Evolutionary conservation across 2,888 invertebrate genomes (phyloP).

Genomic region (Coleophora deauratella): DNA sequence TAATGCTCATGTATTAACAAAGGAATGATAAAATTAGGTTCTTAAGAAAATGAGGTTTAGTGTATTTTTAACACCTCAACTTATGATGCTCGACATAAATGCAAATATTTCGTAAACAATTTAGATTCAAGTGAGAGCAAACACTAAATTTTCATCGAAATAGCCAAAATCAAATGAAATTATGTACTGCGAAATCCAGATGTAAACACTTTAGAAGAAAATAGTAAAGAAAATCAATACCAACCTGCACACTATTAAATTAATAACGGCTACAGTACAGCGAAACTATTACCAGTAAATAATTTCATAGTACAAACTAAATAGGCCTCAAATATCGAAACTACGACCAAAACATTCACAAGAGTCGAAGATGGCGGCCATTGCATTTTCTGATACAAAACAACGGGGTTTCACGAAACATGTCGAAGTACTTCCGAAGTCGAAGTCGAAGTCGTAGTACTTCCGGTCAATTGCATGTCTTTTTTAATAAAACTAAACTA

Average conservation of each 20-base stretch:
- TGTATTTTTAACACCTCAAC: conserved; percentile 40
- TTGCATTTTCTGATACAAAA: conserved; percentile 87
- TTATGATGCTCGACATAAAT: conserved; percentile 31
- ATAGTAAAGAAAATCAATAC: conserved; percentile 43
- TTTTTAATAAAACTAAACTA: neutral
- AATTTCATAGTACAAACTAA: conserved; percentile 64
- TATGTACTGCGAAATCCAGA: conserved; percentile 77
- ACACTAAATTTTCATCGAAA: conserved; percentile 43
- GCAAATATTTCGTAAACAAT: conserved; percentile 16
- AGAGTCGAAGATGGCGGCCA: conserved; percentile 91
- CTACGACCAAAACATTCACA: conserved; percentile 84
- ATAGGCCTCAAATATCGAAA: conserved; percentile 63
- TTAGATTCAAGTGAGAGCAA: conserved; percentile 19
- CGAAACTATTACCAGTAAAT: conserved; percentile 57
- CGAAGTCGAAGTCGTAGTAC: too few relatives aligned
- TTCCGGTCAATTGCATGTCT: conserved; percentile 44
- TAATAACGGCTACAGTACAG: conserved; percentile 50
- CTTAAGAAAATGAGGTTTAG: conserved; percentile 60
- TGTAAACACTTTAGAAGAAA: conserved; percentile 82
- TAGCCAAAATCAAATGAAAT: conserved; percentile 75
- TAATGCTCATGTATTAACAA: conserved; percentile 54
- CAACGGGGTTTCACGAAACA: conserved; percentile 72
- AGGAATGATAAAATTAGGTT: conserved; percentile 50
- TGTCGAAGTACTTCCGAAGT: conserved; percentile 52
- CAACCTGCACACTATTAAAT: conserved; percentile 50